phyloP scores from a whole-genome alignment of 2,113 vertebrate species.

The Sclerurus mexicanus region DNA sequence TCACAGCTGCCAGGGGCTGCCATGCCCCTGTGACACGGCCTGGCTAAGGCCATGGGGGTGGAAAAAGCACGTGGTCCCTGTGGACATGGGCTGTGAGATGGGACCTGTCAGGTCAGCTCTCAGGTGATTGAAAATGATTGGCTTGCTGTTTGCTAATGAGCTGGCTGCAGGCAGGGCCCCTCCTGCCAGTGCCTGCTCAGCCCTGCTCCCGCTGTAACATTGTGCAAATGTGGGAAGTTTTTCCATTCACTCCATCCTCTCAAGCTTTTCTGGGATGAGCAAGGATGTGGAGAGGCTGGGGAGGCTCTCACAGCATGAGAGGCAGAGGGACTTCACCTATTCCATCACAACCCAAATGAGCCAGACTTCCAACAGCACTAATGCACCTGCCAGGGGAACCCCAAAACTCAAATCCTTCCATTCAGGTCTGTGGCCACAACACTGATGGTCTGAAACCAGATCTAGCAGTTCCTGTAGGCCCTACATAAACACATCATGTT shows the following conservation, averaged over 20 bases:
- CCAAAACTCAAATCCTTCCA: background rate
- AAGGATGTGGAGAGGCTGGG: background rate
- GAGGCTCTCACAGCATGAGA: background rate
- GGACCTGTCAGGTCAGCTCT: background rate
- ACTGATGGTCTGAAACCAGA: background rate
- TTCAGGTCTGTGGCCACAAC: background rate
- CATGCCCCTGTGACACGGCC: background rate
- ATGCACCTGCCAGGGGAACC: background rate
- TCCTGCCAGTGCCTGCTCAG: background rate
- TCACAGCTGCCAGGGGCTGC: background rate
- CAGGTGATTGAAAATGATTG: background rate
- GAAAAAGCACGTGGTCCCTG: background rate
- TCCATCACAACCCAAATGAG: background rate
- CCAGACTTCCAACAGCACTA: background rate
- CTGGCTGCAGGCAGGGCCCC: background rate
- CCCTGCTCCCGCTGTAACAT: fast-evolving
- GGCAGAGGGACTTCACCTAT: background rate
- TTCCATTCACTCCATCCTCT: background rate
- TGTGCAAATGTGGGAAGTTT: fast-evolving
- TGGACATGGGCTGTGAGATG: background rate
- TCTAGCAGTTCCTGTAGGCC: background rate
- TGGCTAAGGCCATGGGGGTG: background rate
- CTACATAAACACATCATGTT: background rate
- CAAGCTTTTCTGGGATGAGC: background rate
- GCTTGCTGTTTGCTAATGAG: background rate